Evolutionary conservation across 1,140 invertebrate species (phyloP).

Genomic region (Drosophila rufa): DNA sequence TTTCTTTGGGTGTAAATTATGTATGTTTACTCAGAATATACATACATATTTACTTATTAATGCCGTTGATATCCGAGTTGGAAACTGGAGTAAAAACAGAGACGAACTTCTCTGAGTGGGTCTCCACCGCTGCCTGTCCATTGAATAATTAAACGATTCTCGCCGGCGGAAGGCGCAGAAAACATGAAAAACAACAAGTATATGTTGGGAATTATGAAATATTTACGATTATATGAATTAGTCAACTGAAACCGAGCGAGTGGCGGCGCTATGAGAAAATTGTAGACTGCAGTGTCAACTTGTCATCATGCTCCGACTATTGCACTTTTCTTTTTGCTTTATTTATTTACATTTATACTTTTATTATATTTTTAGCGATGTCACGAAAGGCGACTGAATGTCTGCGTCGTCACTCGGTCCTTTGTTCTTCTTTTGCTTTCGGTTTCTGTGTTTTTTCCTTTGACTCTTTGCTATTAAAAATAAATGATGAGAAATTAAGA

Average conservation of each 20-base stretch:
- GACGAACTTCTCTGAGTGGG: not conserved
- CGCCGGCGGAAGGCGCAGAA: conserved; percentile 48
- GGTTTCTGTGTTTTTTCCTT: conserved; percentile 17
- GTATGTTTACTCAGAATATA: not conserved
- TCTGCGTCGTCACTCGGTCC: conserved; percentile 40
- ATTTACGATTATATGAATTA: conserved; percentile 62
- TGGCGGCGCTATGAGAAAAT: conserved; percentile 36
- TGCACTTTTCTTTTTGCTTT: conserved; percentile 23
- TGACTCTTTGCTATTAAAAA: conserved; percentile 42
- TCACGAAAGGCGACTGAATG: conserved; percentile 59
- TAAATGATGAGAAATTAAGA: conserved; percentile 64
- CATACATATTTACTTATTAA: conserved; percentile 10
- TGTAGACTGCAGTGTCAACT: conserved; percentile 9
- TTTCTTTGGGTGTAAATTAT: conserved; percentile 9
- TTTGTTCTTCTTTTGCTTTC: conserved; percentile 21
- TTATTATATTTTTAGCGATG: conserved; percentile 25
- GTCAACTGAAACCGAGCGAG: not conserved
- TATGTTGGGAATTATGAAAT: conserved; percentile 64
- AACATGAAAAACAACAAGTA: conserved; percentile 8
- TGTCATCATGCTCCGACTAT: not conserved
- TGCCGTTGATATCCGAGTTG: conserved; percentile 10
- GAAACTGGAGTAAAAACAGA: conserved; percentile 7
- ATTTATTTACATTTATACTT: conserved; percentile 12
- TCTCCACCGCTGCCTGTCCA: conserved; percentile 10
- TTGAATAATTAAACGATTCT: conserved; percentile 67